Evolutionary conservation across 2,888 invertebrate species (phyloP).

Genomic region (Euplagia quadripunctaria): DNA sequence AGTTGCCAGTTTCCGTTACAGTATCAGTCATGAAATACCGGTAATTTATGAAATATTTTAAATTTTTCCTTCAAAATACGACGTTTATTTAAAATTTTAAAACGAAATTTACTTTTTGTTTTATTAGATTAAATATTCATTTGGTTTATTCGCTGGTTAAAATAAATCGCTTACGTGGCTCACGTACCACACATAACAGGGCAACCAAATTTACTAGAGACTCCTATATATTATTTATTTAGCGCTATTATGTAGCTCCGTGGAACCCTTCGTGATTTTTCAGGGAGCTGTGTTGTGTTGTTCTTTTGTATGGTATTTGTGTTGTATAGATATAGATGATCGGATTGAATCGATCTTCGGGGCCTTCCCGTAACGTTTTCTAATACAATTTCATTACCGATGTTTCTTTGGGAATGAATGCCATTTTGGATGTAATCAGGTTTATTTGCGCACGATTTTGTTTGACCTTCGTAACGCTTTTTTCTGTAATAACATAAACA

Average conservation of each 20-base stretch:
- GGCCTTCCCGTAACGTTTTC: slow-evolving; percentile 18
- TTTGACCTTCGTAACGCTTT: neutral
- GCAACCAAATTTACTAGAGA: slow-evolving; percentile 60
- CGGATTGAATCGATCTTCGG: slow-evolving; percentile 41
- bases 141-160: neutral
- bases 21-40: no score
- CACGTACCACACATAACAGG: slow-evolving; percentile 36
- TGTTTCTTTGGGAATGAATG: slow-evolving; percentile 25
- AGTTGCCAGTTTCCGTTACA: no score
- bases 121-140: no score
- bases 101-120: no score
- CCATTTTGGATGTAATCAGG: slow-evolving; percentile 28
- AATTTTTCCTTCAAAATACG: no score
- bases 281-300: slow-evolving; percentile 46
- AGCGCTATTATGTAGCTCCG: slow-evolving; percentile 52
- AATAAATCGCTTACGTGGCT: slow-evolving; percentile 12
- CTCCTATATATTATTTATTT: slow-evolving; percentile 59
- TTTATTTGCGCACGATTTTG: slow-evolving; percentile 6
- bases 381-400: slow-evolving; percentile 43
- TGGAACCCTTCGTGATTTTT: slow-evolving; percentile 52
- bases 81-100: no score
- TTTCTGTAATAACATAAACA: no score
- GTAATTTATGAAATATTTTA: no score
- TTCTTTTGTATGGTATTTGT: slow-evolving; percentile 34
- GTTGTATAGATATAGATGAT: slow-evolving; percentile 2